Conservation (phyloP, 2,888 invertebrate species). For the Pemphredon lugubris region DNA sequence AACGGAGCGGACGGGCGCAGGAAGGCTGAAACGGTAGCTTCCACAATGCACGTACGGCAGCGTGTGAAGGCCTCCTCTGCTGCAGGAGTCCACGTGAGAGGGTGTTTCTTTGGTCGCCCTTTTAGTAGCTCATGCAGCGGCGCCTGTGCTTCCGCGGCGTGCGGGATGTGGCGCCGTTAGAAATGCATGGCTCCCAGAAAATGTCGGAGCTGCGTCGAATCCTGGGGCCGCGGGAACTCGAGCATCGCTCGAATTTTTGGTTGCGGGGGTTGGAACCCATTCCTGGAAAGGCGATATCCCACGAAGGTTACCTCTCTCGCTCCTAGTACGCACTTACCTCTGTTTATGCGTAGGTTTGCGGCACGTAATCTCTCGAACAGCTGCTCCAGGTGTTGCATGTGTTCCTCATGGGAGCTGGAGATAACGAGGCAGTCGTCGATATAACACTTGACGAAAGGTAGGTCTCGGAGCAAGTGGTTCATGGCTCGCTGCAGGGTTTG, state of each 20-base stretch:
- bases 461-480: background rate
- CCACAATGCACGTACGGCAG: background rate
- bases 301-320: background rate
- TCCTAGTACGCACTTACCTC: background rate
- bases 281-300: background rate
- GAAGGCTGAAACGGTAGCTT: background rate
- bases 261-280: background rate
- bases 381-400: background rate
- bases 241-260: background rate
- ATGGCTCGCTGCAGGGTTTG: conserved; percentile 5
- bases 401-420: background rate
- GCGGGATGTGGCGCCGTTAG: background rate
- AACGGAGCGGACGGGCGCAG: background rate
- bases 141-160: background rate
- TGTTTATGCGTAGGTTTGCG: background rate
- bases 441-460: background rate
- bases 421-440: conserved; percentile 11
- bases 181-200: conserved; percentile 9
- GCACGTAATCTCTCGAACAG: background rate
- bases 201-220: background rate
- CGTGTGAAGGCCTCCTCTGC: background rate
- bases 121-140: background rate
- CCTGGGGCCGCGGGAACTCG: background rate
- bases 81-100: background rate
- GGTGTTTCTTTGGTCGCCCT: background rate